Percentiles rank a stretch among this genome's conserved stretches.
Conservation (phyloP, 2,113 vertebrate genomes). For the Ifrita kowaldi region DNA sequence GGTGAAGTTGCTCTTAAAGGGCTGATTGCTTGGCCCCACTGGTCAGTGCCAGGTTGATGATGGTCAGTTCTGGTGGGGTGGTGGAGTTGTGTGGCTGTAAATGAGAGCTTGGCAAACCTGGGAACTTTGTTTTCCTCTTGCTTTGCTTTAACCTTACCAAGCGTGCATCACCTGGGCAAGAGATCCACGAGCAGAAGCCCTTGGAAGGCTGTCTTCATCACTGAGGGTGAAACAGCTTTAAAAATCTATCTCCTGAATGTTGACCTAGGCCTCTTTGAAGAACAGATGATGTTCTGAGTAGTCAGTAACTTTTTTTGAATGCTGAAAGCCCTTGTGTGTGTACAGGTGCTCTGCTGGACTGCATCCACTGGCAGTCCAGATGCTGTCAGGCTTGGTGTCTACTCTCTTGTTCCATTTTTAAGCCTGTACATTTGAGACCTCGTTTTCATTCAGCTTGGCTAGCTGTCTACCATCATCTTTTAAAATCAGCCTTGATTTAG, state of each 20-base stretch:
- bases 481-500: constrained; percentile 49
- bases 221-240: not conserved
- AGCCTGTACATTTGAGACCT: not conserved
- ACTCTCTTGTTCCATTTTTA: not conserved
- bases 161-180: not conserved
- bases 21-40: not conserved
- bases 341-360: not conserved
- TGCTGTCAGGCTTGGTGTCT: not conserved
- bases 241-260: not conserved
- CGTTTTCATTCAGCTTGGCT: constrained; percentile 39
- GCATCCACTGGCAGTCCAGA: not conserved
- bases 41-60: not conserved
- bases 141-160: not conserved
- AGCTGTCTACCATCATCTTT: constrained; percentile 33
- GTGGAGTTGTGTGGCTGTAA: not conserved
- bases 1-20: not conserved
- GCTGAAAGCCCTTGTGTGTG: not conserved
- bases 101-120: not conserved
- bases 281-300: not conserved
- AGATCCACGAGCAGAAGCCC: not conserved
- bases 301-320: not conserved
- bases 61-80: not conserved
- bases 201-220: not conserved
- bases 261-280: not conserved
- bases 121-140: not conserved